Percentiles rank a stretch among this genome's conserved stretches.
These are phyloP conservation scores for Bryconaethiops microstoma DNA, from an alignment of 2,797 vertebrate species.

Conservation along the genomic window DNA sequence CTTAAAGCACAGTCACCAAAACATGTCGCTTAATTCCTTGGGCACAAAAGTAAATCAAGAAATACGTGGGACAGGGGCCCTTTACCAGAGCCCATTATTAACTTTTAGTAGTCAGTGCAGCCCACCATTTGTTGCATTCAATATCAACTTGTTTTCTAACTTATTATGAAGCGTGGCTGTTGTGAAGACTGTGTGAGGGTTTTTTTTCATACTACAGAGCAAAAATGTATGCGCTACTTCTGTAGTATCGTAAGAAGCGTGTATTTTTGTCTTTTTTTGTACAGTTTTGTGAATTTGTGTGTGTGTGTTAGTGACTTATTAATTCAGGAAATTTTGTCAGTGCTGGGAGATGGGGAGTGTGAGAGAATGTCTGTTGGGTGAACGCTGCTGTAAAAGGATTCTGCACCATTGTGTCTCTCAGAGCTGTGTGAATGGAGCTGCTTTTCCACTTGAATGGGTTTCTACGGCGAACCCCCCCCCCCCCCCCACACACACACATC, in stretches of 20 bases:
- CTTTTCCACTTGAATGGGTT: conserved; percentile 38
- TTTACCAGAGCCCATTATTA: too few relatives aligned
- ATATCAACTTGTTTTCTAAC: background rate
- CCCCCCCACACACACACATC: background rate
- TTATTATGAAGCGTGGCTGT: too few relatives aligned
- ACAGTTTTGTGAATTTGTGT: background rate
- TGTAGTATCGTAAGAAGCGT: too few relatives aligned
- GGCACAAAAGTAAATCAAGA: too few relatives aligned
- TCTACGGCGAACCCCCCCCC: background rate
- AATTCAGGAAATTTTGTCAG: background rate
- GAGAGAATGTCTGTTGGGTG: background rate
- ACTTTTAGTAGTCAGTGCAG: background rate
- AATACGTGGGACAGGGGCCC: too few relatives aligned
- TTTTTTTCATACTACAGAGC: too few relatives aligned
- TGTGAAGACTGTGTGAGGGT: too few relatives aligned
- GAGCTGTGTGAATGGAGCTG: conserved; percentile 37
- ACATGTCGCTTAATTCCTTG: too few relatives aligned
- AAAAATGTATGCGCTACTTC: too few relatives aligned
- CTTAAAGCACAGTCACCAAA: too few relatives aligned
- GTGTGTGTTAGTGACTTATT: background rate
- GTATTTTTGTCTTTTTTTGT: too few relatives aligned
- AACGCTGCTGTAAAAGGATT: background rate
- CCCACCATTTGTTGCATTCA: background rate
- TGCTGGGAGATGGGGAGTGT: background rate
- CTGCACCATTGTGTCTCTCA: conserved; percentile 4